Conservation (phyloP, 2,888 invertebrate genomes). For the Orthosia gracilis region DNA sequence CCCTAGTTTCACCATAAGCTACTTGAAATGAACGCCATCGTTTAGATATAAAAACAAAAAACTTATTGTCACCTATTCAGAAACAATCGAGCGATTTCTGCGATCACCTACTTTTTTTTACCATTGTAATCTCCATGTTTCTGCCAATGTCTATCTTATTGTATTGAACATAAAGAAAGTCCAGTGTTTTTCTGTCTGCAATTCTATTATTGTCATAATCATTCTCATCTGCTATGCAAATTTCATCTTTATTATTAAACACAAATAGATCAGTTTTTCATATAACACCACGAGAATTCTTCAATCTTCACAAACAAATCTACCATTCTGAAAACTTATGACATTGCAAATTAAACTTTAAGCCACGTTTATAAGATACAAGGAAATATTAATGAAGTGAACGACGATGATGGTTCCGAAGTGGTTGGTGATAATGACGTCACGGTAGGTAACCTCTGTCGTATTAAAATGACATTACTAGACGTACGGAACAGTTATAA, state of each 20-base stretch:
- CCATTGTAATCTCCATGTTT: neutral
- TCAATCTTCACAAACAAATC: slow-evolving; percentile 52
- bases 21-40: slow-evolving; percentile 84
- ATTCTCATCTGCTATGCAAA: slow-evolving; percentile 64
- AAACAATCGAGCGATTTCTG: slow-evolving; percentile 86
- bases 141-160: slow-evolving; percentile 59
- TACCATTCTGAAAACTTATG: slow-evolving; percentile 17
- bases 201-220: slow-evolving; percentile 46
- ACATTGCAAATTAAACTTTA: slow-evolving; percentile 65
- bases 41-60: slow-evolving; percentile 81
- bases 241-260: slow-evolving; percentile 74
- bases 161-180: slow-evolving; percentile 40
- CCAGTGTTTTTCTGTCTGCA: slow-evolving; percentile 21
- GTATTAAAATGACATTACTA: slow-evolving; percentile 90
- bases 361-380: slow-evolving; percentile 34
- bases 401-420: slow-evolving; percentile 53
- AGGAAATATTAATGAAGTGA: slow-evolving; percentile 26
- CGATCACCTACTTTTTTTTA: slow-evolving; percentile 68
- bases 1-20: slow-evolving; percentile 86
- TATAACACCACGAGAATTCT: slow-evolving; percentile 70
- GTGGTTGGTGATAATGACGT: slow-evolving; percentile 85
- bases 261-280: slow-evolving; percentile 75
- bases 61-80: slow-evolving; percentile 89
- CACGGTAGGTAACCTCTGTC: slow-evolving; percentile 82
- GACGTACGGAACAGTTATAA: slow-evolving; percentile 83